Evolutionary conservation across 2,113 vertebrate genomes (phyloP).

Genomic region (Vidua chalybeata): DNA sequence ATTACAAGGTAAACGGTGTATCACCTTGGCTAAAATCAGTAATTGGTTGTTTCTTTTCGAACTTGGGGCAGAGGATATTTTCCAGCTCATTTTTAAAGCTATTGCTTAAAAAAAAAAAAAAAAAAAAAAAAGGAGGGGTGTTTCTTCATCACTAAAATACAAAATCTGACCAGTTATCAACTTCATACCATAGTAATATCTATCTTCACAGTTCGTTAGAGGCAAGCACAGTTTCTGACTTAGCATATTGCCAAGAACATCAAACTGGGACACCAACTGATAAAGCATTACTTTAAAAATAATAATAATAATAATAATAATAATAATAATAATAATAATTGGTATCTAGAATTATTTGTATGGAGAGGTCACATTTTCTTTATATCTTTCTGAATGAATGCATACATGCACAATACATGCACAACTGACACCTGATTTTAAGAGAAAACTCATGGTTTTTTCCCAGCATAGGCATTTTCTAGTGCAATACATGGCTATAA

Average conservation of each 20-base stretch:
- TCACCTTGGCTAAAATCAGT: background rate
- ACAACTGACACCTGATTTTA: background rate
- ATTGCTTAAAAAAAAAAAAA: background rate
- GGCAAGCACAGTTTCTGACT: background rate
- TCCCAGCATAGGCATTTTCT: background rate
- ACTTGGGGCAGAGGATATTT: background rate
- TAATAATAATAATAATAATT: background rate
- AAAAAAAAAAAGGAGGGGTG: fast-evolving
- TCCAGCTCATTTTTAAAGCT: background rate
- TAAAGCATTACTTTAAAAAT: background rate
- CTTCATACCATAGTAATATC: background rate
- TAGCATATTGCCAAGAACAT: background rate
- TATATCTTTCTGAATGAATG: background rate
- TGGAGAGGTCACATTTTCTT: background rate
- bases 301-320: background rate
- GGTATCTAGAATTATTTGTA: background rate
- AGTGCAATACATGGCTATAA: background rate
- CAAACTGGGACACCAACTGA: background rate
- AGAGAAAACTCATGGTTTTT: background rate
- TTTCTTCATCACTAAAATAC: background rate
- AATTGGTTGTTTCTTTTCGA: background rate
- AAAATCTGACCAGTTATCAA: background rate
- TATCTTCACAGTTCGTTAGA: background rate
- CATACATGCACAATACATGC: fast-evolving
- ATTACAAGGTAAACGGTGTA: background rate